Conservation (phyloP, 2,888 invertebrate species). For the Hylaea fasciaria region DNA sequence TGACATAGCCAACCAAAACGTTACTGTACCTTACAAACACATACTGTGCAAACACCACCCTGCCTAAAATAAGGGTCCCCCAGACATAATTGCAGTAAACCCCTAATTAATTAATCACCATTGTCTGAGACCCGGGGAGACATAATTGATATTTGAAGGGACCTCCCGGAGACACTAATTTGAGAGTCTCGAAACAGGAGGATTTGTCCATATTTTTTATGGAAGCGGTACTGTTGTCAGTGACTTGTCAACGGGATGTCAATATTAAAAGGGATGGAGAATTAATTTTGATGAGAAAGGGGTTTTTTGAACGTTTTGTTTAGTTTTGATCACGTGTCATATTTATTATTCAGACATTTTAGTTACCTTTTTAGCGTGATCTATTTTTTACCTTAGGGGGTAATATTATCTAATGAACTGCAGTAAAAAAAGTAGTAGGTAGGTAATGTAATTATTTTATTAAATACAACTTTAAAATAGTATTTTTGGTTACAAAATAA, state of each 20-base stretch:
- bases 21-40: slow-evolving; percentile 3
- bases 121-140: slow-evolving; percentile 67
- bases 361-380: too few species aligned
- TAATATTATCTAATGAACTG: too few species aligned
- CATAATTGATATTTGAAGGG: slow-evolving; percentile 83
- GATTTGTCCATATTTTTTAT: slow-evolving; percentile 7
- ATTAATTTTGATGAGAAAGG: not conserved
- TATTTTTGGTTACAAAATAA: too few species aligned
- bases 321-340: too few species aligned
- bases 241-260: slow-evolving; percentile 11
- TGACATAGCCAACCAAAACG: too few species aligned
- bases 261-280: slow-evolving; percentile 3
- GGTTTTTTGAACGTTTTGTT: too few species aligned
- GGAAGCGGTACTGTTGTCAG: slow-evolving; percentile 3
- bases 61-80: slow-evolving; percentile 47
- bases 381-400: too few species aligned
- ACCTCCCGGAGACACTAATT: slow-evolving; percentile 60
- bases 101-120: slow-evolving; percentile 83
- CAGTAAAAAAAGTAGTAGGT: too few species aligned
- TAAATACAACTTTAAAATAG: too few species aligned
- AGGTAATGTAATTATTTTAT: too few species aligned
- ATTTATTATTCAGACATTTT: too few species aligned
- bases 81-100: slow-evolving; percentile 76
- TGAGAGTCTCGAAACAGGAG: slow-evolving; percentile 15
- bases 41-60: slow-evolving; percentile 43